Percentiles rank a stretch among this genome's conserved stretches.
phyloP scores from a whole-genome alignment of 2,888 invertebrate species.

The Sisyra nigra region DNA sequence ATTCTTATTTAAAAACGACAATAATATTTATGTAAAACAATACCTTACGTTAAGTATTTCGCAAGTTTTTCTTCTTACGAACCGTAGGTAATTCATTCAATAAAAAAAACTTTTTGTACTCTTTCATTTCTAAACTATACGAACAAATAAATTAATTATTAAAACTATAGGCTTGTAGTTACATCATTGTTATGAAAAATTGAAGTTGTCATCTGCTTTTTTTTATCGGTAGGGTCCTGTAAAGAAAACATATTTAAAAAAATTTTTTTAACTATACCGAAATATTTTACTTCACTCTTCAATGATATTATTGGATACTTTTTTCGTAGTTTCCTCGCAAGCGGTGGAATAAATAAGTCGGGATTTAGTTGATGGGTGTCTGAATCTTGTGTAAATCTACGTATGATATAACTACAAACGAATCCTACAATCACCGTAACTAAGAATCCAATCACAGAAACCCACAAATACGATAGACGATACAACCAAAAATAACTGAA shows the following conservation, averaged over 20 bases:
- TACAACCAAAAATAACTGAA: constrained; percentile 44
- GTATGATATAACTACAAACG: constrained; percentile 28
- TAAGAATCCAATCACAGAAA: constrained; percentile 36
- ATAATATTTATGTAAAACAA: too few species aligned
- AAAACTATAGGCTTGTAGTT: constrained; percentile 1
- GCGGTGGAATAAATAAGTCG: constrained; percentile 37
- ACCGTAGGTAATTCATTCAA: too few species aligned
- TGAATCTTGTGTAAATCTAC: constrained; percentile 21
- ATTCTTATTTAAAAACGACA: too few species aligned
- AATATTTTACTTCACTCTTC: constrained; percentile 5
- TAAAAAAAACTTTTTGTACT: too few species aligned
- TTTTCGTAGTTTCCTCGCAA: constrained; percentile 29
- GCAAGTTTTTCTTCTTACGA: too few species aligned
- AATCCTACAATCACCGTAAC: constrained; percentile 34
- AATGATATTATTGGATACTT: constrained; percentile 10
- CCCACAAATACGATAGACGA: constrained; percentile 59
- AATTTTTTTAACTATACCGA: not conserved
- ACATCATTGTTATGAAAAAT: constrained; percentile 1
- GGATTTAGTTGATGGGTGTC: constrained; percentile 29
- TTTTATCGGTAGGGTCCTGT: not conserved
- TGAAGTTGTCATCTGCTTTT: not conserved
- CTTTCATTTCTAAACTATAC: too few species aligned
- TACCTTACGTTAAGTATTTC: too few species aligned
- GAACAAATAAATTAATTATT: too few species aligned
- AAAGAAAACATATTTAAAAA: not conserved